A percentile compares a stretch with the other conserved stretches of the same genome.
Evolutionary conservation across 35 echinoderm and acorn worm species (phyloP).

Genomic region (Heliocidaris erythrogramma): DNA sequence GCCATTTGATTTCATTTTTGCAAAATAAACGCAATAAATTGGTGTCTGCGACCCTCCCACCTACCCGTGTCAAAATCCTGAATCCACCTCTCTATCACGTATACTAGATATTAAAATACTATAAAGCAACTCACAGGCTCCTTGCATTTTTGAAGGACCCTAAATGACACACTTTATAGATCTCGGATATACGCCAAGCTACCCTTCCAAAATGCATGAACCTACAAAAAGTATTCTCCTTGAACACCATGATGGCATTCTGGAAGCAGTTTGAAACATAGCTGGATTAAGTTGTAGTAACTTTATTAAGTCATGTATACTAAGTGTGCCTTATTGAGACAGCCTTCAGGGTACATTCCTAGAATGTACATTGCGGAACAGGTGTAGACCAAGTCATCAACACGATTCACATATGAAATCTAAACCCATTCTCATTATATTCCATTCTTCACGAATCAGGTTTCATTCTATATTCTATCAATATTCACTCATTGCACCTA

Average conservation of each 20-base stretch:
- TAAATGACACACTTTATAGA: no score
- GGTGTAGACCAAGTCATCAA: not conserved
- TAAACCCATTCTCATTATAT: not conserved
- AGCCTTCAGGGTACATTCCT: not conserved
- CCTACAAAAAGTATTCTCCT: not conserved
- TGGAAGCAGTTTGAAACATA: slow-evolving; percentile 6
- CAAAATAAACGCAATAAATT: no score
- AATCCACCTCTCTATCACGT: no score
- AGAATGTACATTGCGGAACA: not conserved
- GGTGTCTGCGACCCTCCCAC: no score
- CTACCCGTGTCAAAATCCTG: no score
- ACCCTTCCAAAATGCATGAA: not conserved
- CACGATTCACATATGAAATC: not conserved
- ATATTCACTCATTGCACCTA: no score
- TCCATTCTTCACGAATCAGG: not conserved
- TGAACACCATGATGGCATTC: not conserved
- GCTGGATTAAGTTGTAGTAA: not conserved
- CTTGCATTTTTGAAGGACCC: no score
- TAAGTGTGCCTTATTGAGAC: slow-evolving; percentile 9
- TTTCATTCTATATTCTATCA: no score
- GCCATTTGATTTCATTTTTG: no score
- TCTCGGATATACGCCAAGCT: not conserved
- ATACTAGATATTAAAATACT: no score
- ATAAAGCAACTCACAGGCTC: no score
- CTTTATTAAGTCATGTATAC: slow-evolving; percentile 7